phyloP scores from a whole-genome alignment of 2,888 invertebrate genomes.

The Cephalotes varians region DNA sequence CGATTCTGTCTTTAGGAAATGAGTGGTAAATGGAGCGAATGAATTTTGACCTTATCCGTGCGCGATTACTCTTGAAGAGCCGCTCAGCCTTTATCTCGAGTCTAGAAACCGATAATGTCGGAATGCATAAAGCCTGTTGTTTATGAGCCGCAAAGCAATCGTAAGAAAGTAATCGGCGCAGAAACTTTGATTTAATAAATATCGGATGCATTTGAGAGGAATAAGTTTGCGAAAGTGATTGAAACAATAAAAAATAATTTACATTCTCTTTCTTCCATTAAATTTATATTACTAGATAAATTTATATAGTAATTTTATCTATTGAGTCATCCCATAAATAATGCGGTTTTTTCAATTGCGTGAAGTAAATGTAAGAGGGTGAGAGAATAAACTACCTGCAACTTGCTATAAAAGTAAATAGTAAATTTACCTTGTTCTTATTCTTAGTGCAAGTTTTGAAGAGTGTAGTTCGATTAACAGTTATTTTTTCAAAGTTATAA shows the following conservation, averaged over 20 bases:
- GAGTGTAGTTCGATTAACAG: no score
- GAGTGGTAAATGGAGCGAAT: slow-evolving; percentile 57
- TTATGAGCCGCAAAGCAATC: slow-evolving; percentile 28
- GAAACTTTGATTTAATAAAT: slow-evolving; percentile 9
- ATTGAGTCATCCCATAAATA: no score
- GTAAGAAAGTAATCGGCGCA: slow-evolving; percentile 22
- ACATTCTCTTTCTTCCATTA: not conserved
- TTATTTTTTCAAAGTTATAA: no score
- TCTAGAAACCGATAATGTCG: slow-evolving; percentile 39
- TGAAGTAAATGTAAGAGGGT: no score
- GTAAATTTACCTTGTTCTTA: no score
- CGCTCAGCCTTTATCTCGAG: slow-evolving; percentile 18
- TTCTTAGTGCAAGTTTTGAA: no score
- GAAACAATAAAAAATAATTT: not conserved
- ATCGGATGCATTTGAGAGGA: not conserved
- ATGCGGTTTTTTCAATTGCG: no score
- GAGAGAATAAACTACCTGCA: no score
- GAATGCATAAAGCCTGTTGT: slow-evolving; percentile 38
- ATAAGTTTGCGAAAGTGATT: not conserved
- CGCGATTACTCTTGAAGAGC: slow-evolving; percentile 24
- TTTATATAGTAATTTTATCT: not conserved
- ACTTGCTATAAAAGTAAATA: no score
- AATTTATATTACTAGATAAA: not conserved
- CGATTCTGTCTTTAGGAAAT: slow-evolving; percentile 21
- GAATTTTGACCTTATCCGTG: slow-evolving; percentile 40